phyloP scores from a whole-genome alignment of 2,113 vertebrate genomes.

The Brachirus orientalis region DNA sequence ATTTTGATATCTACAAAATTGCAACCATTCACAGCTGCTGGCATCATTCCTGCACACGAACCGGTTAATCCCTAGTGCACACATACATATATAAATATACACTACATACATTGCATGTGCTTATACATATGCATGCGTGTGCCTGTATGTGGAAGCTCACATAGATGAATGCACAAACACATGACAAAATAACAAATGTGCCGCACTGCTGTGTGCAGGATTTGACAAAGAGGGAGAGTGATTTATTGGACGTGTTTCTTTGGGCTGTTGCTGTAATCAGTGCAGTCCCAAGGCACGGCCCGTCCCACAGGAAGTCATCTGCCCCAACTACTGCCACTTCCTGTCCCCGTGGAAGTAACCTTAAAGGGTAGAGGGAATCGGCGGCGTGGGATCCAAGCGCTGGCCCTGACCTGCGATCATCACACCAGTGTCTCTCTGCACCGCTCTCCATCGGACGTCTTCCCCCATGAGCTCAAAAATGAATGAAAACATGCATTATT shows the following conservation, averaged over 20 bases:
- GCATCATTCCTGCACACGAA: too few species aligned
- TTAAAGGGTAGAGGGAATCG: not conserved
- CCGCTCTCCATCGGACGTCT: conserved; percentile 15
- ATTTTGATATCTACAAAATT: too few species aligned
- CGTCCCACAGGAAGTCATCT: conserved; percentile 74
- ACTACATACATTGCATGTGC: conserved; percentile 1
- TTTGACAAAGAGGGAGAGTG: conserved; percentile 72
- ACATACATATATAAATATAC: conserved; percentile 22
- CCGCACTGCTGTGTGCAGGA: conserved; percentile 64
- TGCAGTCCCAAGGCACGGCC: conserved; percentile 54
- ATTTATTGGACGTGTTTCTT: conserved; percentile 76
- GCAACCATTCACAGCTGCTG: too few species aligned
- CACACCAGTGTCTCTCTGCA: conserved; percentile 11
- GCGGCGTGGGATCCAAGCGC: conserved; percentile 1
- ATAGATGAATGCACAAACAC: conserved; percentile 32
- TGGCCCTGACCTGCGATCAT: conserved; percentile 56
- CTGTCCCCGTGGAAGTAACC: conserved; percentile 58
- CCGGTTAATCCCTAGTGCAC: too few species aligned
- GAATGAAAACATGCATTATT: conserved; percentile 79
- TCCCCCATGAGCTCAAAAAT: conserved; percentile 66
- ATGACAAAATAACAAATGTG: conserved; percentile 76
- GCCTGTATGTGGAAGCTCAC: conserved; percentile 11
- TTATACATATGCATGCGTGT: conserved; percentile 52
- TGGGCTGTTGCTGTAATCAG: conserved; percentile 74
- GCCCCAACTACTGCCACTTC: conserved; percentile 58